These are phyloP conservation scores for Hystrix cristata DNA, from an alignment of 2,113 vertebrate genomes.

Conservation along the genomic window DNA sequence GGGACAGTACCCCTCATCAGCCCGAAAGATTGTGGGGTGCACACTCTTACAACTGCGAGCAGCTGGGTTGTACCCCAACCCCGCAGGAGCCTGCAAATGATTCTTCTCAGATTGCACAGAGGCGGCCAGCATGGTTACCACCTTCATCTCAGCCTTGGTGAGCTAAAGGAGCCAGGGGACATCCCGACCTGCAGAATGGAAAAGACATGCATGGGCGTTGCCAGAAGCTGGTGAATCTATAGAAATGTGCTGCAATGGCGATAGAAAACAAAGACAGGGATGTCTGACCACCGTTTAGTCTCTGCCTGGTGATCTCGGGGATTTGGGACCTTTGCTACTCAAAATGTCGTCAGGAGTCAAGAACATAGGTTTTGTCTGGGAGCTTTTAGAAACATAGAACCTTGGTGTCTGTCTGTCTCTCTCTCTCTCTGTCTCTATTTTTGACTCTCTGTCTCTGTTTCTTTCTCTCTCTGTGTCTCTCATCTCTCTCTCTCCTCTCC, in stretches of 20 bases:
- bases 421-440: not conserved
- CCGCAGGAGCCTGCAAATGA: accelerated
- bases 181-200: accelerated
- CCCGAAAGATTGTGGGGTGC: not conserved
- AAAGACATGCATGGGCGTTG: accelerated
- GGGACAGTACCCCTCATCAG: accelerated
- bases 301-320: not conserved
- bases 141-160: not conserved
- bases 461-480: not conserved
- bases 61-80: not conserved
- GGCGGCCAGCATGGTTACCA: too few species aligned
- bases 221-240: accelerated
- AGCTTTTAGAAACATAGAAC: not conserved
- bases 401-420: too few species aligned
- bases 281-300: accelerated
- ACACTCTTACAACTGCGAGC: not conserved
- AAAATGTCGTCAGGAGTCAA: not conserved
- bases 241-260: accelerated
- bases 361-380: not conserved
- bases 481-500: not conserved
- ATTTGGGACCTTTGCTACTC: accelerated
- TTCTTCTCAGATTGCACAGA: not conserved
- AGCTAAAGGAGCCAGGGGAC: accelerated
- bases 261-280: accelerated
- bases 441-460: too few species aligned